Conservation (phyloP, 1,140 invertebrate genomes). For the Musca domestica region DNA sequence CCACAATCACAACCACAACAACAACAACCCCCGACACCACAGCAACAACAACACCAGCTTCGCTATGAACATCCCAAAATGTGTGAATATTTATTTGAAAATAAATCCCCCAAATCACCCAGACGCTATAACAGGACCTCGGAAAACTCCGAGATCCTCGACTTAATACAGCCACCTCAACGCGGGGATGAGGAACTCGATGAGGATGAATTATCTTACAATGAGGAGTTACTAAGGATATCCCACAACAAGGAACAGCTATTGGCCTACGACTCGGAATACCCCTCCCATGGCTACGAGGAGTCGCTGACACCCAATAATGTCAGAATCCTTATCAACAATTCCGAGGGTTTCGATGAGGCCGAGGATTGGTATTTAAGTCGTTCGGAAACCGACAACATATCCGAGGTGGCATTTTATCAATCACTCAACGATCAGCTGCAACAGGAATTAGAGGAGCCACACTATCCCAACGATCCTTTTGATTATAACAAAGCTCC, state of each 20-base stretch:
- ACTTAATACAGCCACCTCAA: neutral
- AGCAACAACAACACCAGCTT: slow-evolving; percentile 22
- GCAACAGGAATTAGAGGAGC: slow-evolving; percentile 36
- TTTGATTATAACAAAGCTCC: neutral
- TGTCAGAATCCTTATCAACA: slow-evolving; percentile 8
- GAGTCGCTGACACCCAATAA: neutral
- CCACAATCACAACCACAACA: neutral
- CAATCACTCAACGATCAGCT: slow-evolving; percentile 51
- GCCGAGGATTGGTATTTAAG: slow-evolving; percentile 43
- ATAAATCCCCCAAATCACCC: slow-evolving; percentile 20
- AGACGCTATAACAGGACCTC: neutral
- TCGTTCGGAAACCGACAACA: slow-evolving; percentile 41
- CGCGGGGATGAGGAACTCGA: neutral
- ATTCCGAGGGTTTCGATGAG: slow-evolving; percentile 21
- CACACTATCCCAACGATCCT: slow-evolving; percentile 14
- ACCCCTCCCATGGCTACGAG: neutral
- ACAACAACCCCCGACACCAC: neutral
- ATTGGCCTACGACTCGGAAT: neutral
- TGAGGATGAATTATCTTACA: neutral
- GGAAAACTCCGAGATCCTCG: neutral
- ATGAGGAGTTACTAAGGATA: neutral
- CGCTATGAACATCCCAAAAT: slow-evolving; percentile 52
- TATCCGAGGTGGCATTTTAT: slow-evolving; percentile 51
- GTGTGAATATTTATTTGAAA: slow-evolving; percentile 50
- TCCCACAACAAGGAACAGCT: neutral